Base-by-base conservation (phyloP, 2,113 vertebrate genomes). In the Muscicapa adusta region DNA sequence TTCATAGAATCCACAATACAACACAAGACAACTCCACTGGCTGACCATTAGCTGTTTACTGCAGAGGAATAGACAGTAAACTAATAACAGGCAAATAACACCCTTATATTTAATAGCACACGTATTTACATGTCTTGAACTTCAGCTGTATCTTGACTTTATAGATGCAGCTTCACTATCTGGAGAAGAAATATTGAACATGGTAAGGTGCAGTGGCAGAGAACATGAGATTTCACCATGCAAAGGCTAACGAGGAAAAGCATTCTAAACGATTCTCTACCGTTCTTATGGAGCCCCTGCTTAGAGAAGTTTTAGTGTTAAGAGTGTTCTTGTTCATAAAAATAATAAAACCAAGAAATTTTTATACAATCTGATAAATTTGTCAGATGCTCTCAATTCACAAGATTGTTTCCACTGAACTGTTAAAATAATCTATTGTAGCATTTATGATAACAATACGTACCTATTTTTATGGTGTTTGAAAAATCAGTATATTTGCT, bases 251-350 rank as follows among this genome's bases (percentile, higher is more conserved):
- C 24, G 8, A 65, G 9, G 34, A 70, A 54, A 54, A 22, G 2
- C 20, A 25, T 15, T 45, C 43, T 45, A 45, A 50, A 31, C 4
- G 4, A 43, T 54, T 63, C 40, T 58, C 14, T 54, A 3, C 7
- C 13, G 0, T 50, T 65, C 24, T 45, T 56, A 45, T 25, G 16
- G 62, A 85, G 25, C 2, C 57, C 0, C 1, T 51, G 13, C 13
- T 71, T 66, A 56, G 12, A 40, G 7, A 3, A 25, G 5, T 18
- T 80, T 31, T 53, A 60, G 9, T 33, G 22, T 13, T 56, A 23
- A 23, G 4, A 40, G 5, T 45, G 11, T 28, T 76, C 85, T 85
- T 74, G 7, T n/a, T 60, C 36, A 20, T 23, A 51, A 70, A 89
- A 90, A 33, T 45, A 40, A 65, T n/a, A 18, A 79, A 79, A 74